phyloP scores from a whole-genome alignment of 2,797 vertebrate species.

The Galago senegalensis region DNA sequence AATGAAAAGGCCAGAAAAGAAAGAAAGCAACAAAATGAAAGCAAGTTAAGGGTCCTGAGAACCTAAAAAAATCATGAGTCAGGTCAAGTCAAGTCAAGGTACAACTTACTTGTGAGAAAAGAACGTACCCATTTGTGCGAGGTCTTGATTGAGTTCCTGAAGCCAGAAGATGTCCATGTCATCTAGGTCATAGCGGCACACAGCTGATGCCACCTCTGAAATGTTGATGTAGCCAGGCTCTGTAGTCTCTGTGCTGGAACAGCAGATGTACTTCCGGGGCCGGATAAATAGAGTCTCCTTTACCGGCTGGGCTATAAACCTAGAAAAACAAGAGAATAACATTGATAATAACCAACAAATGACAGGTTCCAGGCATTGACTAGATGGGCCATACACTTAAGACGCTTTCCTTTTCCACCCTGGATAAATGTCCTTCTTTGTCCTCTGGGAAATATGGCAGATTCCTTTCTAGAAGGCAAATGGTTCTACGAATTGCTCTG shows the following conservation, averaged over 20 bases:
- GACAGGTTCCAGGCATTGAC: constrained; percentile 51
- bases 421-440: not conserved
- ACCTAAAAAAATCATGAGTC: not conserved
- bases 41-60: constrained; percentile 44
- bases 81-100: not conserved
- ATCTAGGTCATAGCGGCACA: constrained; percentile 98
- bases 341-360: constrained; percentile 65
- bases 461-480: constrained; percentile 65
- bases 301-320: constrained; percentile 93
- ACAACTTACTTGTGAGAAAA: constrained; percentile 61
- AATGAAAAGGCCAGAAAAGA: constrained; percentile 51
- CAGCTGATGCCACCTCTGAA: constrained; percentile 94
- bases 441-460: not conserved
- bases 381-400: not conserved
- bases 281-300: constrained; percentile 94
- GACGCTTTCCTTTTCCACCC: not conserved
- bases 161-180: constrained; percentile 98
- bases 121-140: constrained; percentile 94
- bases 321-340: constrained; percentile 83
- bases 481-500: constrained; percentile 66
- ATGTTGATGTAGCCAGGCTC: constrained; percentile 97
- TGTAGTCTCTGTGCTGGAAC: constrained; percentile 91
- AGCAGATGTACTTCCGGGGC: constrained; percentile 96
- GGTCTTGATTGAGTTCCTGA: constrained; percentile 94
- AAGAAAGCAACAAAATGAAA: constrained; percentile 68